Evolutionary conservation across 2,113 vertebrate genomes (phyloP).

Genomic region (Solea senegalensis): DNA sequence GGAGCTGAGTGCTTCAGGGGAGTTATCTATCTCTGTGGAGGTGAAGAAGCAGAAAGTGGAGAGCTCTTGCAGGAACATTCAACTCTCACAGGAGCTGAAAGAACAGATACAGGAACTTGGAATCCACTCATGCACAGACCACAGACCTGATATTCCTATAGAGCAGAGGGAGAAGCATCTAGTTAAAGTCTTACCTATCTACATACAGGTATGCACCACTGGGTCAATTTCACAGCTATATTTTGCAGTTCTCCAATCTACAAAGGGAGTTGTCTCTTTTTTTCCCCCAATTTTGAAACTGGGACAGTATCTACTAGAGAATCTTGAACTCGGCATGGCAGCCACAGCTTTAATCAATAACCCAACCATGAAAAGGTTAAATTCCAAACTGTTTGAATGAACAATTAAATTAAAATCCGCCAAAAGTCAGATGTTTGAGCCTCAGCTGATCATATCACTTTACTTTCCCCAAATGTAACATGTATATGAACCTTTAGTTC

Average conservation of each 20-base stretch:
- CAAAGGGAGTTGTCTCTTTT: not conserved
- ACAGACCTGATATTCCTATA: constrained; percentile 20
- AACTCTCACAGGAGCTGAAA: constrained; percentile 53
- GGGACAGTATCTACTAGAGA: not conserved
- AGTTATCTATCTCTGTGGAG: constrained; percentile 63
- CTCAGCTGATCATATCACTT: constrained; percentile 41
- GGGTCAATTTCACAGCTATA: constrained; percentile 2
- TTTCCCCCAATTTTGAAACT: not conserved
- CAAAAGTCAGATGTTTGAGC: constrained; percentile 50
- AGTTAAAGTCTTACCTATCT: constrained; percentile 65
- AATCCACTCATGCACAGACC: constrained; percentile 19
- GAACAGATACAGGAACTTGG: constrained; percentile 68
- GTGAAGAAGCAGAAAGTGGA: constrained; percentile 49
- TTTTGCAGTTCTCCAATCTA: constrained; percentile 4
- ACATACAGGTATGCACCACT: constrained; percentile 75
- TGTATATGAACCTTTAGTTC: constrained; percentile 7
- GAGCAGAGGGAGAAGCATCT: constrained; percentile 59
- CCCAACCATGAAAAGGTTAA: constrained; percentile 10
- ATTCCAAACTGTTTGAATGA: constrained; percentile 9
- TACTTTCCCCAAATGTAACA: not conserved
- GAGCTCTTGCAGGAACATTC: constrained; percentile 30
- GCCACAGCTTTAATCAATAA: not conserved
- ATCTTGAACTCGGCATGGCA: not conserved
- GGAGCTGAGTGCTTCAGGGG: constrained; percentile 78
- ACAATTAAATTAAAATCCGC: constrained; percentile 20